Evolutionary conservation across 1,140 invertebrate genomes (phyloP).

Genomic region (Octopus bimaculoides): DNA sequence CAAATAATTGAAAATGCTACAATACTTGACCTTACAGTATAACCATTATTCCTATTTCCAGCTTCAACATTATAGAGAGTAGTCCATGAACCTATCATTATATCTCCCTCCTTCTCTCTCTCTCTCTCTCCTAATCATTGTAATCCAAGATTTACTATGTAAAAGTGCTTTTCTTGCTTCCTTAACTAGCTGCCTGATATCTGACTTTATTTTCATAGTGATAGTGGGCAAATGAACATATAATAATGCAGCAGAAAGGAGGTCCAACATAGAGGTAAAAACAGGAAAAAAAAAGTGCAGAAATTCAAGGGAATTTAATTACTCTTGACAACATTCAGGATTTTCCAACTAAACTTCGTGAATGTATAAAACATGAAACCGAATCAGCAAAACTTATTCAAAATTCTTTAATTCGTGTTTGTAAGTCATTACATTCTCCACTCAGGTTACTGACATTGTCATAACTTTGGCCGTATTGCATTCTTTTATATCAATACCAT

Average conservation of each 20-base stretch:
- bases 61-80: neutral
- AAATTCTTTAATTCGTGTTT: neutral
- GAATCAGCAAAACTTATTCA: neutral
- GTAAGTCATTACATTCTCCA: neutral
- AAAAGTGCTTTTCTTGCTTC: slow-evolving; percentile 2
- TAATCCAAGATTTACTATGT: neutral
- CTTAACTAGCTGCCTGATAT: neutral
- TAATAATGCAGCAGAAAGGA: slow-evolving; percentile 4
- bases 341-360: slow-evolving; percentile 5
- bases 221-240: neutral
- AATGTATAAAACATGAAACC: neutral
- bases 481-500: slow-evolving; percentile 5
- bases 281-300: neutral
- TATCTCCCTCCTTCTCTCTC: no score
- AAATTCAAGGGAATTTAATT: neutral
- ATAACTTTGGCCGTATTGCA: neutral
- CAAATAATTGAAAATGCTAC: neutral
- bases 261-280: neutral
- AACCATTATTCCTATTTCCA: slow-evolving; percentile 2
- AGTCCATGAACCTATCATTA: neutral
- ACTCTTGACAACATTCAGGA: neutral
- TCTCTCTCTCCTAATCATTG: neutral
- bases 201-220: neutral
- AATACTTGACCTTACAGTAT: slow-evolving; percentile 1
- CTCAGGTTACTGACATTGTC: neutral